Evolutionary conservation across 2,888 invertebrate genomes (phyloP).

Genomic region (Epirrhoe alternata): DNA sequence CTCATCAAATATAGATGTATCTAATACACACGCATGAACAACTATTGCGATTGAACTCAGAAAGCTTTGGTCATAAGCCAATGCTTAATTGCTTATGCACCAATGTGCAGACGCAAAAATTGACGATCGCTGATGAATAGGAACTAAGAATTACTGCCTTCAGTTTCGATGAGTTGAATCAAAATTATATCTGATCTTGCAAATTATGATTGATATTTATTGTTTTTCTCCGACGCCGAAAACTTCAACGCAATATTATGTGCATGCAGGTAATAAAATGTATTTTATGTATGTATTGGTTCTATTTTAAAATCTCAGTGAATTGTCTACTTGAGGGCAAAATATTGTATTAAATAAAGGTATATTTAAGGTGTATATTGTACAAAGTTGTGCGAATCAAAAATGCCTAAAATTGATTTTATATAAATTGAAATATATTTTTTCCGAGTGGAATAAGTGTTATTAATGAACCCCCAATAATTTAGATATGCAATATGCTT

Average conservation of each 20-base stretch:
- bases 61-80: too few relatives aligned
- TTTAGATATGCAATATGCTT: too few relatives aligned
- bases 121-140: too few relatives aligned
- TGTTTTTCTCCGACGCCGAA: not conserved
- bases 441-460: constrained; percentile 79
- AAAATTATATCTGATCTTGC: not conserved
- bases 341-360: constrained; percentile 33
- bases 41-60: too few relatives aligned
- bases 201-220: not conserved
- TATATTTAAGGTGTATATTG: constrained; percentile 65
- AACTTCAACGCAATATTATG: constrained; percentile 7
- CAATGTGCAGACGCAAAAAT: too few relatives aligned
- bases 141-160: too few relatives aligned
- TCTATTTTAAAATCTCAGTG: constrained; percentile 10
- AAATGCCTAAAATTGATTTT: constrained; percentile 84
- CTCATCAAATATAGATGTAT: not conserved
- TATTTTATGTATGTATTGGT: constrained; percentile 3
- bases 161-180: too few relatives aligned
- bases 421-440: constrained; percentile 84
- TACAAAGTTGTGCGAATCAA: constrained; percentile 81
- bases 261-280: not conserved
- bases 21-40: too few relatives aligned
- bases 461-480: constrained; percentile 49
- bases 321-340: constrained; percentile 33
- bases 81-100: too few relatives aligned